Evolutionary conservation across 2,113 vertebrate species (phyloP).

Genomic region (Melospiza georgiana): DNA sequence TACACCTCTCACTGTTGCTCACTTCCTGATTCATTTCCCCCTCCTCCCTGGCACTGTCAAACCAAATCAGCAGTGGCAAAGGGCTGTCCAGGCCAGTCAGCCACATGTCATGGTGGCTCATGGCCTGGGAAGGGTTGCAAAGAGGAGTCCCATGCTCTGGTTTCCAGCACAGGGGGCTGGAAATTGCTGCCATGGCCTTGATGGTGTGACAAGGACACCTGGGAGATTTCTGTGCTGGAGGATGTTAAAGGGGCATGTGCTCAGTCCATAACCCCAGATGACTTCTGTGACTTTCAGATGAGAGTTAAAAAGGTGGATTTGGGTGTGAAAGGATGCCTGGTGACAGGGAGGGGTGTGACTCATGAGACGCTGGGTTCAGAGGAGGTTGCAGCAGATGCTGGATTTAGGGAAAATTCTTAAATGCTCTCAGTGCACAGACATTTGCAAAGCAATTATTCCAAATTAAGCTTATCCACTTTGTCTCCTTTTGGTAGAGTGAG

Average conservation of each 20-base stretch:
- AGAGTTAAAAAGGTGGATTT: not conserved
- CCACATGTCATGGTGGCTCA: not conserved
- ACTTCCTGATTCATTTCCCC: slow-evolving; percentile 57
- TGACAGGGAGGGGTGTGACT: not conserved
- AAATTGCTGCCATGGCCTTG: not conserved
- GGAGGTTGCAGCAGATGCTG: not conserved
- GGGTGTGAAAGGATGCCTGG: not conserved
- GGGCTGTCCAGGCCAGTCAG: not conserved
- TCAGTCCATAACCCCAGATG: not conserved
- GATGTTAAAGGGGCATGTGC: not conserved
- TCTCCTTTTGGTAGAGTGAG: not conserved
- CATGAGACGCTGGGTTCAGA: not conserved
- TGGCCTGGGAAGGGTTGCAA: not conserved
- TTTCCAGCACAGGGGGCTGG: not conserved
- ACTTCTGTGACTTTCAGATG: not conserved
- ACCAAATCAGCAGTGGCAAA: slow-evolving; percentile 33
- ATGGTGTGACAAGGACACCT: not conserved
- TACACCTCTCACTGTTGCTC: slow-evolving; percentile 45
- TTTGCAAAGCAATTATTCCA: not conserved
- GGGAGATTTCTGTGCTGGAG: not conserved
- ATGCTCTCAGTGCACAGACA: not conserved
- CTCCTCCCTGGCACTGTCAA: slow-evolving; percentile 41
- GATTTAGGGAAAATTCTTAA: not conserved
- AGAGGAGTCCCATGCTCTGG: not conserved
- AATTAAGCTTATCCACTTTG: not conserved